Base-by-base conservation (phyloP, 2,113 vertebrate species). In the Odontophorus gujanensis region DNA sequence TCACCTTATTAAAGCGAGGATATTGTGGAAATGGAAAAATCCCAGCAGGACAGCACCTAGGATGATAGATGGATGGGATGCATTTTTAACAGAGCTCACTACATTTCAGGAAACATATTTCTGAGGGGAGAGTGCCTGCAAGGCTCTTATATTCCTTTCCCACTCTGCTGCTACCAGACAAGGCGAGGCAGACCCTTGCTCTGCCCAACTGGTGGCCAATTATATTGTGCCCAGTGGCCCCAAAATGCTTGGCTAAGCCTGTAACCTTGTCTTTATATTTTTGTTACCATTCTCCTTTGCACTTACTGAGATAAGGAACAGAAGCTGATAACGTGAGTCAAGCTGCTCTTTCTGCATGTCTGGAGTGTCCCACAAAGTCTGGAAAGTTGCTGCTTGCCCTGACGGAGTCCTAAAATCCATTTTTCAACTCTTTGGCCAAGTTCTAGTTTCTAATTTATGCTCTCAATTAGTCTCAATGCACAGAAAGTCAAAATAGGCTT, bases 1-100 rank as follows among this genome's bases (percentile, higher is more conserved):
- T 96, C 90, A 95, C 76, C 93, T 94, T 97, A 97, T 97, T 97
- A 97, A 75, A 89, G 87, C 13, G 90, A 97, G 96, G 96, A 97
- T 97, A 93, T 96, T 95, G 89, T 87, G 96, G 97, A 97, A 97
- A 89, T 96, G 95, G 95, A 97, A 96, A 88, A 97, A 97, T 97
- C 96, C 92, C 94, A 96, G 96, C 94, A 97, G 95, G 92, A 97
- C 83, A 81, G 48, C 90, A 94, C 61, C 84, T 96, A 86, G 85
- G 88, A 92, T 96, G 96, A 96, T 97, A 93, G 89, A 97, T 93
- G 96, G 90, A 95, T 91, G 93, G 94, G 92, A 95, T 96, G 88
- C 96, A 97, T 96, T 96, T 97, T 97, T 96, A 96, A 95, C 92
- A 96, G 94, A 92, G 78, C 67, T 94, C 92, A 94, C 81, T 87